Percentiles rank a stretch among this genome's conserved stretches.
Evolutionary conservation across 2,113 vertebrate species (phyloP).

Genomic region (Callipepla squamata): DNA sequence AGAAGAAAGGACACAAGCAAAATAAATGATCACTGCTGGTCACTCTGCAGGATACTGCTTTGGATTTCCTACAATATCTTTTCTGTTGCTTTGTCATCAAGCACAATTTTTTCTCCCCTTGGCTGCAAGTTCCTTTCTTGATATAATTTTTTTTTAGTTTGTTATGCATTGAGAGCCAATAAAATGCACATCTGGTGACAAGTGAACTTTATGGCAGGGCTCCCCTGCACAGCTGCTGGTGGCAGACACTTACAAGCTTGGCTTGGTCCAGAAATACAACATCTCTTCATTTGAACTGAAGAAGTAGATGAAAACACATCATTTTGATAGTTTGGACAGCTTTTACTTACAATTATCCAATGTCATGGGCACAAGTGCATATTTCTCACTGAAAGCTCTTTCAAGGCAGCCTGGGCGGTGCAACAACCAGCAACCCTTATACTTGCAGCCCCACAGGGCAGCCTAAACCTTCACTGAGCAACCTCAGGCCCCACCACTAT

Average conservation of each 20-base stretch:
- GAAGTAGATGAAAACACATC: not conserved
- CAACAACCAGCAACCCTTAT: not conserved
- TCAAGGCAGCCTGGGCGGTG: not conserved
- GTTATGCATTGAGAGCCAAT: fast-evolving
- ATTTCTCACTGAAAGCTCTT: not conserved
- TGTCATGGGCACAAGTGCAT: not conserved
- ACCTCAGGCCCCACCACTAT: not conserved
- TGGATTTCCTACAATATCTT: not conserved
- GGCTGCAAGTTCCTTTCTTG: not conserved
- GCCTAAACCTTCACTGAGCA: not conserved
- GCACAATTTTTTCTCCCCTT: not conserved
- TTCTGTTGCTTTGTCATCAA: not conserved
- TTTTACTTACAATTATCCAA: not conserved
- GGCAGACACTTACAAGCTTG: not conserved
- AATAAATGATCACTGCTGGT: not conserved
- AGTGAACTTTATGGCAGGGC: fast-evolving
- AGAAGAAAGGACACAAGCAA: not conserved
- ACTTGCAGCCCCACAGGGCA: not conserved
- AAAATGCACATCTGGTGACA: not conserved
- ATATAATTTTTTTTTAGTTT: not conserved
- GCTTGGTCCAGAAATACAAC: fast-evolving
- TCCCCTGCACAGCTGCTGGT: fast-evolving
- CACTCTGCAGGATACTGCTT: not conserved
- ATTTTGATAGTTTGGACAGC: not conserved
- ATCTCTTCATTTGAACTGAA: not conserved